Evolutionary conservation across 1,140 invertebrate species (phyloP).

Genomic region (Coenobita brevimanus): DNA sequence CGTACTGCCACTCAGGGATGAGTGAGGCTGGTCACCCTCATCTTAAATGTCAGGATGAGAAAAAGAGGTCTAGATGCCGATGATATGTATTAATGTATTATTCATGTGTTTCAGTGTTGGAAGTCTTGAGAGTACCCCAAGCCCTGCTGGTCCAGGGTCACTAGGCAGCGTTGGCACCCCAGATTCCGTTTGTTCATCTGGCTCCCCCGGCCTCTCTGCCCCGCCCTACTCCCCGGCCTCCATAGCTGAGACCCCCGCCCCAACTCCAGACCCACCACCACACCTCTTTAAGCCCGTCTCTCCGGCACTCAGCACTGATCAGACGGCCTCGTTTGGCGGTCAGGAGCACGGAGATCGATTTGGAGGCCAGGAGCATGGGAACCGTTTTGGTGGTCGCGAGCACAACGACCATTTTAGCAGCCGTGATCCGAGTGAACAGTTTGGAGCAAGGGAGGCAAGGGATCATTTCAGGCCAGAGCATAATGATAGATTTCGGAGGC

Average conservation of each 20-base stretch:
- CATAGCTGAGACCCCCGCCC: conserved; percentile 42
- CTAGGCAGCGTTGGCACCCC: conserved; percentile 61
- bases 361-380: conserved; percentile 33
- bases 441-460: conserved; percentile 21
- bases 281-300: conserved; percentile 60
- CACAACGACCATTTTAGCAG: conserved; percentile 25
- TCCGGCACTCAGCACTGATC: conserved; percentile 50
- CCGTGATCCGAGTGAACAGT: conserved; percentile 38
- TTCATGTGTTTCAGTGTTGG: conserved; percentile 35
- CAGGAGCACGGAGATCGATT: conserved; percentile 39
- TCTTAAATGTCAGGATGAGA: no score
- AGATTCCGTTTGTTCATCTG: conserved; percentile 62
- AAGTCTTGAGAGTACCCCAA: conserved; percentile 57
- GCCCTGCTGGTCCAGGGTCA: conserved; percentile 60
- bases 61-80: background rate
- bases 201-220: conserved; percentile 49
- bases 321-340: conserved; percentile 43
- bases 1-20: no score
- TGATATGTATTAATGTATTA: background rate
- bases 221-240: conserved; percentile 52
- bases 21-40: no score
- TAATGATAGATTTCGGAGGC: conserved; percentile 32
- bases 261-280: conserved; percentile 54
- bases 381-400: conserved; percentile 30
- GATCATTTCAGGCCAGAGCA: conserved; percentile 42